Evolutionary conservation across 2,113 vertebrate genomes (phyloP).

Genomic region (Indicator maculatus): DNA sequence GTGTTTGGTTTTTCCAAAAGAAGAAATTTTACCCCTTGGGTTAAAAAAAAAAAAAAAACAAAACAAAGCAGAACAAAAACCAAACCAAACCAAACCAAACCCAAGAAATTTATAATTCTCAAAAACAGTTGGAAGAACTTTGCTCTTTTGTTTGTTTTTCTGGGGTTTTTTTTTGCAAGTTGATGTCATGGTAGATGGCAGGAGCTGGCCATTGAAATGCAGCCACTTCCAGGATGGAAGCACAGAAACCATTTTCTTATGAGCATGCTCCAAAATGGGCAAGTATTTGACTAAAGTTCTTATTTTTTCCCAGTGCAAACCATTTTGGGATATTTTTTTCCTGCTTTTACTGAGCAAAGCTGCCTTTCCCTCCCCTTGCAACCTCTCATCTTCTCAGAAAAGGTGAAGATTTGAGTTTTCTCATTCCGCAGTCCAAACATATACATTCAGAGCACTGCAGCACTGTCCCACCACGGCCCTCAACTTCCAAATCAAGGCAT

Average conservation of each 20-base stretch:
- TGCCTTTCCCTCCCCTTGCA: not conserved
- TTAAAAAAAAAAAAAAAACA: not conserved
- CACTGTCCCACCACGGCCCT: not conserved
- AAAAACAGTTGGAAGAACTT: not conserved
- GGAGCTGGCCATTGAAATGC: not conserved
- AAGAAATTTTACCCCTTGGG: not conserved
- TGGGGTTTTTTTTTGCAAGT: not conserved
- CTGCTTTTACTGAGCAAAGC: not conserved
- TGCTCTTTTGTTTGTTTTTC: not conserved
- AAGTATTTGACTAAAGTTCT: not conserved
- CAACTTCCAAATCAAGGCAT: not conserved
- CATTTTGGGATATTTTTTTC: not conserved
- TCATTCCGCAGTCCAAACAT: not conserved
- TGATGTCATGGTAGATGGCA: not conserved
- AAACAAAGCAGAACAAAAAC: not conserved
- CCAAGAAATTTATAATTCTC: not conserved
- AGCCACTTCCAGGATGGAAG: conserved; percentile 8
- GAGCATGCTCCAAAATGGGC: not conserved
- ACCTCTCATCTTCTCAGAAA: not conserved
- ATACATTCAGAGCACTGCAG: not conserved
- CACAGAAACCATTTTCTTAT: not conserved
- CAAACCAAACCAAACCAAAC: not conserved
- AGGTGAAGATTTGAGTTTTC: not conserved
- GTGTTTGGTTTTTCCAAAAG: not conserved
- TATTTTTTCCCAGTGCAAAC: not conserved